Evolutionary conservation across 2,888 invertebrate species (phyloP).

Genomic region (Cerastis rubricosa): DNA sequence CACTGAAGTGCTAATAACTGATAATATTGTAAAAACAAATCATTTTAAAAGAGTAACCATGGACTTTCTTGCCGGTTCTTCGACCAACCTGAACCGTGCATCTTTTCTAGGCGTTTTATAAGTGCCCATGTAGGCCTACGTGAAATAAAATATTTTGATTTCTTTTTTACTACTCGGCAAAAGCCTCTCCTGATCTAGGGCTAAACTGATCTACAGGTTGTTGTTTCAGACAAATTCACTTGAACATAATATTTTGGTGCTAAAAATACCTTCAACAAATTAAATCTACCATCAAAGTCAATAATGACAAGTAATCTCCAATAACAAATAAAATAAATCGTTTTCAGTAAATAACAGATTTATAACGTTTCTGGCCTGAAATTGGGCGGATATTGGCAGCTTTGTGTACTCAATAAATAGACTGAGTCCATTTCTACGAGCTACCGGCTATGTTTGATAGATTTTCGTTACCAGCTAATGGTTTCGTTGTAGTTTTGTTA

Average conservation of each 20-base stretch:
- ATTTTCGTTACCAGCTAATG: conserved; percentile 69
- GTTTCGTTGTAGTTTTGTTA: conserved; percentile 57
- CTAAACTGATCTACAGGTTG: too few relatives aligned
- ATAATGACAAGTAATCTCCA: conserved; percentile 28
- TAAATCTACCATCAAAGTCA: conserved; percentile 8
- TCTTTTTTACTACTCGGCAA: too few relatives aligned
- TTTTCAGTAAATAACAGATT: conserved; percentile 47
- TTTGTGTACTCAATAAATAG: conserved; percentile 62
- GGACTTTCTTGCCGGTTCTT: too few relatives aligned
- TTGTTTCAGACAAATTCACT: too few relatives aligned
- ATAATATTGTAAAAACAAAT: too few relatives aligned
- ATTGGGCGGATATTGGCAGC: conserved; percentile 64
- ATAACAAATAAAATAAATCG: conserved; percentile 46
- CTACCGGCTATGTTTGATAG: conserved; percentile 59
- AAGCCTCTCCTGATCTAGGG: too few relatives aligned
- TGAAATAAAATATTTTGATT: too few relatives aligned
- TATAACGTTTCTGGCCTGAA: conserved; percentile 29
- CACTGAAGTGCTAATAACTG: too few relatives aligned
- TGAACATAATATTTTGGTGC: not conserved
- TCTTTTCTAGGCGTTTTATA: too few relatives aligned
- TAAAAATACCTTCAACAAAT: conserved; percentile 5
- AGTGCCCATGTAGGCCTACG: too few relatives aligned
- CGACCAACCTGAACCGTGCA: too few relatives aligned
- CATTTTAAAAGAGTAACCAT: too few relatives aligned
- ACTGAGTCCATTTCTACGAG: conserved; percentile 43